Evolutionary conservation across 2,888 invertebrate genomes (phyloP), one percentile per base, ranked within the genome.

Genomic region (Calameuta pallipes): DNA sequence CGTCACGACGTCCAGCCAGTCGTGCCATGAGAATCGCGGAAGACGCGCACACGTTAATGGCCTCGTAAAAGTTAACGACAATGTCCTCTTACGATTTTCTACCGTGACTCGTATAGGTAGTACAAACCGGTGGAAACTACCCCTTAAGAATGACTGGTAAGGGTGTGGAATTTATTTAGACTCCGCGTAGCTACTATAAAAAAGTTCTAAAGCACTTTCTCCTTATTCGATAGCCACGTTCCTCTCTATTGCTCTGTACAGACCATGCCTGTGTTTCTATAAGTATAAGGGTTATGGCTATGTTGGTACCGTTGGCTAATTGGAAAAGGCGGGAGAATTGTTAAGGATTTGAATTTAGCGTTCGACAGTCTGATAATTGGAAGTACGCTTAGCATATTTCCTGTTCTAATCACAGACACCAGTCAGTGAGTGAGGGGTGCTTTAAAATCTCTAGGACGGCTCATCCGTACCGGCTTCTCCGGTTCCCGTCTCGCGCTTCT

Each of bases 31-130:
- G 84, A 87, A 87, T 85, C 86, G 85, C 89, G 89, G 89, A 90
- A 90, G 89, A 89, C 88, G 87, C 81, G 86, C 86, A 89, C 90
- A 56, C 56, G 90, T 91, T 91, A 91, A 91, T 89, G 88, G 87
- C 89, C 83, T 90, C 91, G 88, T 91, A 91, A 91, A 91, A 91
- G 90, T 91, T 91, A 90, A 91, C 90, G 91, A 91, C 90, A 90
- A 90, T 90, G 91, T 90, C 88, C 90, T 86, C 87, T 85, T 86
- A 87, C 90, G 87, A 89, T 89, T 88, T 87, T 85, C 85, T 85
- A 84, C 85, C 80, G 83, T 56, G 56, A 56, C 56, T 56, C 56
- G 56, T 56, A 23, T 56, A 23, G 56, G 56, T 56, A 56, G 56
- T 23, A 56, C 56, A 23, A 56, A 0, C 56, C 56, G 56, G 9